Base-by-base conservation (phyloP, 23 tunicate genomes). In the Ciona savignyi region DNA sequence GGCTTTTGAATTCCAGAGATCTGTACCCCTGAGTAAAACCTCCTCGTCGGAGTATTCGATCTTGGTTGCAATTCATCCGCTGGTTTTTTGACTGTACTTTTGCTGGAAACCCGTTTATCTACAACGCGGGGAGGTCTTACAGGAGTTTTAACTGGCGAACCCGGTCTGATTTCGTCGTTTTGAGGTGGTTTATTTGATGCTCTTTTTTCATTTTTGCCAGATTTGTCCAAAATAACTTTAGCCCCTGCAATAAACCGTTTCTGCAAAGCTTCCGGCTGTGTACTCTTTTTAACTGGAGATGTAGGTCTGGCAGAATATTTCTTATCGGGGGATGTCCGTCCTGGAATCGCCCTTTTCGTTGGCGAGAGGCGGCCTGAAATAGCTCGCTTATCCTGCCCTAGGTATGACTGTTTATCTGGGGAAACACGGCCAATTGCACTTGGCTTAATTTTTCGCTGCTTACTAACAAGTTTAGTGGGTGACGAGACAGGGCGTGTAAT, bases 191-290 rank as follows among this genome's bases (percentile, higher is more conserved):
- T 9, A 15, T 42, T 42, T 6, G 56, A 42, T 42, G 9, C 56
- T 42, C 56, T 42, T 15, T 42, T 15, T 42, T 15, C 15, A 9
- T 15, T 42, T 15, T 9, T 6, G 56, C 9, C 56, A 6, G 11
- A 9, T 23, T 64, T 64, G 6, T 64, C 68, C 28, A 64, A 25
- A 64, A 21, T 64, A 64, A 64, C 28, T 25, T 64, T 11, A 4
- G 68, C 68, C n/a, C 68, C 68, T 23, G 68, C 68, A 11, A 64
- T 21, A 64, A 64, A 64, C 68, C 28, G 11, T 64, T 64, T 64
- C 4, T 21, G 11, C 68, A 64, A 4, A 15, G 20, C 68, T 6
- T 9, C 9, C 9, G 56, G 9, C 15, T 42, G 56, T n/a, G n/a
- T n/a, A 42, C 11, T 15, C 56, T 42, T 42, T 42, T 42, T 42